phyloP scores from a whole-genome alignment of 1,140 invertebrate genomes.

The Macrosteles quadrilineatus region DNA sequence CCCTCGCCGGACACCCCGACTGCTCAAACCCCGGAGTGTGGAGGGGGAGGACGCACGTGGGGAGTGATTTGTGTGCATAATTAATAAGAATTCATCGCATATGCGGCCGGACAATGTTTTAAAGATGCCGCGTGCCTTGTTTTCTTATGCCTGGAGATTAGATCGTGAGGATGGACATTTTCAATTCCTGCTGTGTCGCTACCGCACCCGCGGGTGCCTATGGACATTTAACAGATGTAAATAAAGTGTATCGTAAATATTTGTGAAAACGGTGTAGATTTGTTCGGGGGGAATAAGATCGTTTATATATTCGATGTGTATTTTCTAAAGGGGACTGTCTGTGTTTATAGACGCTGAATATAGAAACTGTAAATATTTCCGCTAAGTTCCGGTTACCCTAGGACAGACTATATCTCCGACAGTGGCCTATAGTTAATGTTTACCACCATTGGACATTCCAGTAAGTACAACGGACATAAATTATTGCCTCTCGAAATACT shows the following conservation, averaged over 20 bases:
- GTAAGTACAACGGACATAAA: no score
- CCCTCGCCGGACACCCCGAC: no score
- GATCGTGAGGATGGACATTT: slow-evolving; percentile 28
- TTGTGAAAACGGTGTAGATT: slow-evolving; percentile 34
- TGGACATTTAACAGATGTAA: slow-evolving; percentile 30
- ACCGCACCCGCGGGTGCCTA: slow-evolving; percentile 6
- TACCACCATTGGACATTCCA: neutral
- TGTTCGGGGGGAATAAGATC: slow-evolving; percentile 28
- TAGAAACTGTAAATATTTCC: slow-evolving; percentile 32
- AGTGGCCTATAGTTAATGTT: neutral
- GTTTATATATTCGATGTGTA: slow-evolving; percentile 41
- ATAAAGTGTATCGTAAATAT: slow-evolving; percentile 35
- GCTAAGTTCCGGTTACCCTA: neutral
- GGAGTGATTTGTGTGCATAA: slow-evolving; percentile 29
- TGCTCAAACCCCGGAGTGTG: neutral
- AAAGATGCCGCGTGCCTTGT: neutral
- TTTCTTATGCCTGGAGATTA: slow-evolving; percentile 27
- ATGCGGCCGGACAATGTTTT: slow-evolving; percentile 15
- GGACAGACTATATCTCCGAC: neutral
- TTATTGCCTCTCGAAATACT: no score
- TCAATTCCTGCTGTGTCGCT: slow-evolving; percentile 28
- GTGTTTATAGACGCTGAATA: slow-evolving; percentile 33
- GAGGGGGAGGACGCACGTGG: slow-evolving; percentile 1
- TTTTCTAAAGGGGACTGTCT: slow-evolving; percentile 39
- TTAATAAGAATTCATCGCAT: slow-evolving; percentile 20